Base-by-base conservation (phyloP, 2,797 vertebrate species). In the Chelonia mydas region DNA sequence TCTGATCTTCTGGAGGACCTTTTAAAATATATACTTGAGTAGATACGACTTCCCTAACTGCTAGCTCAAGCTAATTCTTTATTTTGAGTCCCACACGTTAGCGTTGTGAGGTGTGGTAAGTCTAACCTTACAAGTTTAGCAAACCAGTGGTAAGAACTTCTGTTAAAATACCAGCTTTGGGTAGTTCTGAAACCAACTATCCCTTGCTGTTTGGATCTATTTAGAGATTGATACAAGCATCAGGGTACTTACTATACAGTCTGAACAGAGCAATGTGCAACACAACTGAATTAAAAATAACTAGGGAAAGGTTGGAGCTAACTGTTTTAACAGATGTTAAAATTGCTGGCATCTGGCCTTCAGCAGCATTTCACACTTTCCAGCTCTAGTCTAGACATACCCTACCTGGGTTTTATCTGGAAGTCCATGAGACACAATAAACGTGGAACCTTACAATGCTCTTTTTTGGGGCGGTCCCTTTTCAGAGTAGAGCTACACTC, bases 21-120 rank as follows among this genome's bases (percentile, higher is more conserved):
- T 95, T 92, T 41, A 41, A 95, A 94, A 89, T 53, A 81, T 61
- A 92, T 72, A 6, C 91, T 89, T 53, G 83, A 93, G 78, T 16
- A 83, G 81, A 79, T 31, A 17, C 27, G 74, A 49, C 45, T 59
- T 91, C 27, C 61, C 49, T 83, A 79, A 79, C 59, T 94, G n/a
- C 61, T 90, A 89, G 47, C 17, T 86, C 59, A 2, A 68, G 16
- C 6, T 31, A 7, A 79, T 19, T 78, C 92, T 59, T 96, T 81
- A 57, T 90, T 86, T 41, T 17, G 5, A 31, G 9, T 82, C 10
- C 37, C 25, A 1, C 83, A 83, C 87, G 57, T 81, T 5, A 61
- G 37, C 83, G 51, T 88, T 94, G 79, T 84, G 57, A 23, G 9
- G 9, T n/a, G 61, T 57, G 33, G 8, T 49, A 65, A 86, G 16